phyloP scores from a whole-genome alignment of 35 echinoderm and acorn worm species.

The Apostichopus californicus region DNA sequence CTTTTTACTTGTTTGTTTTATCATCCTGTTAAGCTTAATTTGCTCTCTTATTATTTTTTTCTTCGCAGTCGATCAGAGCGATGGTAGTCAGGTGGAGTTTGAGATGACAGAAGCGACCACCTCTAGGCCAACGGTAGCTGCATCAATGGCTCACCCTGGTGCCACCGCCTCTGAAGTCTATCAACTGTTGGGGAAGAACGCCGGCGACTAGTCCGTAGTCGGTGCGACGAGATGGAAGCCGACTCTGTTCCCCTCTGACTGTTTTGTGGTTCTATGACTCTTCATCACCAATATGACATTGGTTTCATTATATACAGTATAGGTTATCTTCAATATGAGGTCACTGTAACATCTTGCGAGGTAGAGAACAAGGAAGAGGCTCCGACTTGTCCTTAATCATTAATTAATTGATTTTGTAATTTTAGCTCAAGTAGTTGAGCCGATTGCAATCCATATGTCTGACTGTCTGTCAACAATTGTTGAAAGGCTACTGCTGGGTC shows the following conservation, averaged over 20 bases:
- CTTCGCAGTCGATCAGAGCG: slow-evolving; percentile 62
- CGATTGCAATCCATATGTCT: no score
- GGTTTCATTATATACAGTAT: no score
- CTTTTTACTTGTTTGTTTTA: no score
- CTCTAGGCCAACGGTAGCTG: slow-evolving; percentile 8
- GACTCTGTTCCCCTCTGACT: neutral
- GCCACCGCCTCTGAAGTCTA: slow-evolving; percentile 64
- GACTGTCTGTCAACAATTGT: no score
- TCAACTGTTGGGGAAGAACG: slow-evolving; percentile 69
- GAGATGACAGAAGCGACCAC: slow-evolving; percentile 64
- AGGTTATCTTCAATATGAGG: no score
- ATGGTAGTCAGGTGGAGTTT: slow-evolving; percentile 85
- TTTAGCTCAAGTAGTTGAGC: no score
- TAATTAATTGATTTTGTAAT: no score
- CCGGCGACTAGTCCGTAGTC: neutral
- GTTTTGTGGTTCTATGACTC: neutral
- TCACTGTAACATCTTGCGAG: no score
- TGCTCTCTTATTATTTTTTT: neutral
- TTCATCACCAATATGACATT: no score
- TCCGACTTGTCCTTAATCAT: no score
- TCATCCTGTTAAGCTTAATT: neutral
- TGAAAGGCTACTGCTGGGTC: no score
- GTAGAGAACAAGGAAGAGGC: no score
- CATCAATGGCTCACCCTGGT: slow-evolving; percentile 31
- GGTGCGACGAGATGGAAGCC: neutral